A percentile compares a stretch with the other conserved stretches of the same genome.
These are phyloP conservation scores for Phylloscopus collybita DNA, from an alignment of 2,797 vertebrate species.

Conservation along the genomic window DNA sequence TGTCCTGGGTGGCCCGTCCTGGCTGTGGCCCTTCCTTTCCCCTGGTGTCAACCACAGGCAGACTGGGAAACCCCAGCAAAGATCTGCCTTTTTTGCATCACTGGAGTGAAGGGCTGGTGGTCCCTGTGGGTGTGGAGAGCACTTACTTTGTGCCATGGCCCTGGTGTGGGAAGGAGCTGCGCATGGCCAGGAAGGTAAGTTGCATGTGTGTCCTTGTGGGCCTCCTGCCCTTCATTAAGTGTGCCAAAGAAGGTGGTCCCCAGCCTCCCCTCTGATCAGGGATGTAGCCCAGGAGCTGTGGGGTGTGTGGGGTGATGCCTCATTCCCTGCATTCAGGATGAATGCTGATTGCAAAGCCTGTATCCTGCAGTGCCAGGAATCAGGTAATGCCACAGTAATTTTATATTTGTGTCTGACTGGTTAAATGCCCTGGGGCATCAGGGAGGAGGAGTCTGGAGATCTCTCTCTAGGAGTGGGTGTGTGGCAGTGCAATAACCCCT, in stretches of 20 bases:
- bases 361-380: not conserved
- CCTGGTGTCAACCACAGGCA: not conserved
- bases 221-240: not conserved
- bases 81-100: not conserved
- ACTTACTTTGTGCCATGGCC: not conserved
- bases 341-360: not conserved
- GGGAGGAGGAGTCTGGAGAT: not conserved
- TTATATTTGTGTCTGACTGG: not conserved
- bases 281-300: not conserved
- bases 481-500: not conserved
- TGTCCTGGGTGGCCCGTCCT: not conserved
- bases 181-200: not conserved
- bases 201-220: not conserved
- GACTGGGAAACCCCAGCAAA: conserved; percentile 27
- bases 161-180: not conserved
- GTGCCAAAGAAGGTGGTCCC: not conserved
- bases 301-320: not conserved
- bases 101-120: not conserved
- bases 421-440: not conserved
- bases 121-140: not conserved
- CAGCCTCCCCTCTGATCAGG: not conserved
- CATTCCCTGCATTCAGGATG: not conserved
- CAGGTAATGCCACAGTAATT: not conserved
- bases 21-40: not conserved
- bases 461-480: not conserved